Percentiles rank a stretch among this genome's conserved stretches.
phyloP scores from a whole-genome alignment of 2,797 vertebrate genomes.

The Phrynocephalus guinanensis region DNA sequence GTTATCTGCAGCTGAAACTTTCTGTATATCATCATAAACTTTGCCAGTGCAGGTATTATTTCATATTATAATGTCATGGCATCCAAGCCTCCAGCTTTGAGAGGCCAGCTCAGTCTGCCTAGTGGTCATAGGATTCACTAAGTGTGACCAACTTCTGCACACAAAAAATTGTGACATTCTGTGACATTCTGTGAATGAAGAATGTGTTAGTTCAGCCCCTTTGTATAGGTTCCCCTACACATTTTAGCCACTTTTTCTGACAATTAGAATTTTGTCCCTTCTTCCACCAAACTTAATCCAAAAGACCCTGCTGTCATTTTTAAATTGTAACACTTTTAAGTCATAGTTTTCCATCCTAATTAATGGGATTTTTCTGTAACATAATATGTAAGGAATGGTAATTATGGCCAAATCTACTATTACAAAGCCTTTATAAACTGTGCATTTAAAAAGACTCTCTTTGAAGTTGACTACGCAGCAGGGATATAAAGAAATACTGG shows the following conservation, averaged over 20 bases:
- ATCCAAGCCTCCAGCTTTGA: too few species aligned
- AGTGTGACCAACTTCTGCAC: not conserved
- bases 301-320: not conserved
- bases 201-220: not conserved
- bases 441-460: not conserved
- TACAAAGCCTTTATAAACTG: not conserved
- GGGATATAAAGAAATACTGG: not conserved
- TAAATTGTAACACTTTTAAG: not conserved
- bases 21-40: not conserved
- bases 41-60: not conserved
- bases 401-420: conserved; percentile 14
- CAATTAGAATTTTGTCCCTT: not conserved
- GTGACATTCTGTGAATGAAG: not conserved
- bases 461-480: not conserved
- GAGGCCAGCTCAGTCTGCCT: too few species aligned
- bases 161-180: not conserved
- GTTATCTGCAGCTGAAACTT: not conserved
- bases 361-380: not conserved
- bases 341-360: not conserved
- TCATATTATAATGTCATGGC: not conserved
- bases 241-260: not conserved
- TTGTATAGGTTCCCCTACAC: not conserved
- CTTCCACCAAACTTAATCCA: not conserved
- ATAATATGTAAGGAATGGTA: not conserved
- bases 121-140: too few species aligned